Evolutionary conservation across 1,140 invertebrate species (phyloP).

Genomic region (Zaprionus taronus): DNA sequence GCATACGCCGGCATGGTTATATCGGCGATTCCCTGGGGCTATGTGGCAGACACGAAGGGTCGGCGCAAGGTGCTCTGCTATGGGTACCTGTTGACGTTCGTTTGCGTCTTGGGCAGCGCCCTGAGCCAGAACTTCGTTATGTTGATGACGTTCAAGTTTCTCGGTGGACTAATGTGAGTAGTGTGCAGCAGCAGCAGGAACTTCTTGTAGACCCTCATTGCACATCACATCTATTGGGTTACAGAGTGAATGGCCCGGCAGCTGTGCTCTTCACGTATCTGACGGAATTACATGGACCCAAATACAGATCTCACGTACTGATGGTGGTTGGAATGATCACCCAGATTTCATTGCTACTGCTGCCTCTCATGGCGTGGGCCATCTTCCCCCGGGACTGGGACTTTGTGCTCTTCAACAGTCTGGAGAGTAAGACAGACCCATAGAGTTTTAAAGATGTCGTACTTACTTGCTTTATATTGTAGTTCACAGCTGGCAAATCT

Average conservation of each 20-base stretch:
- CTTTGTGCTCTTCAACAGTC: conserved; percentile 85
- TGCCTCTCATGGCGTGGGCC: conserved; percentile 86
- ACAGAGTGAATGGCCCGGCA: conserved; percentile 90
- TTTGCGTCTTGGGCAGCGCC: conserved; percentile 88
- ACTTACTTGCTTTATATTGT: not conserved
- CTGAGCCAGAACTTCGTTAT: conserved; percentile 89
- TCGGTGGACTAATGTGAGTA: conserved; percentile 91
- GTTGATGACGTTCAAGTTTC: conserved; percentile 89
- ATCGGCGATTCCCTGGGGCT: conserved; percentile 93
- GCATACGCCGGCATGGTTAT: conserved; percentile 92
- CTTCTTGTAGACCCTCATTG: not conserved
- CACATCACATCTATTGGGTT: conserved; percentile 15
- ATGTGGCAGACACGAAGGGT: conserved; percentile 91
- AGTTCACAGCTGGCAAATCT: conserved; percentile 91
- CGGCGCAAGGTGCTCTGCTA: conserved; percentile 89
- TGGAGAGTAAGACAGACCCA: conserved; percentile 85
- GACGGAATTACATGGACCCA: conserved; percentile 88
- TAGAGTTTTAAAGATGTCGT: not conserved
- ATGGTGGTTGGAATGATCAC: conserved; percentile 87
- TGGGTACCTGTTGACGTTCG: conserved; percentile 89
- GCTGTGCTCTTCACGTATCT: conserved; percentile 89
- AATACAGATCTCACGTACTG: conserved; percentile 87
- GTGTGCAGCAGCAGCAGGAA: conserved; percentile 44
- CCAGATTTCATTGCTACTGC: conserved; percentile 85
- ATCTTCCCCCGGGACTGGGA: conserved; percentile 85